Evolutionary conservation across 2,888 invertebrate genomes (phyloP).

Genomic region (Ophion obscuratus): DNA sequence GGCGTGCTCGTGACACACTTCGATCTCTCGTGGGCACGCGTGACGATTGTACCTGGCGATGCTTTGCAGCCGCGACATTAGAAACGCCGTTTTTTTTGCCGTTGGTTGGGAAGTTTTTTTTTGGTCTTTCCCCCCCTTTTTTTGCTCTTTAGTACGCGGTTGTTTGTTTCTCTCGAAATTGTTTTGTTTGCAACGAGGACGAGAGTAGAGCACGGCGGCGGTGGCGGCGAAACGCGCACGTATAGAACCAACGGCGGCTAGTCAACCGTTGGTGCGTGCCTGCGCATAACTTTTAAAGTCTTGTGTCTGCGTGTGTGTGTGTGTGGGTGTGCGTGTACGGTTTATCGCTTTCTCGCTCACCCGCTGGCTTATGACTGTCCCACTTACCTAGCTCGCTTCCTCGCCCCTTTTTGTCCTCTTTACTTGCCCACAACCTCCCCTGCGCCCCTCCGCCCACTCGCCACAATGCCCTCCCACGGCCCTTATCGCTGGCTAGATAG

Average conservation of each 20-base stretch:
- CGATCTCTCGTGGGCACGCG: constrained; percentile 19
- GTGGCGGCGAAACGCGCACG: constrained; percentile 29
- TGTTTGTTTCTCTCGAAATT: constrained; percentile 35
- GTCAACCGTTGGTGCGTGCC: constrained; percentile 78
- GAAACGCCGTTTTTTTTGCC: constrained; percentile 14
- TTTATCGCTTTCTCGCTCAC: constrained; percentile 80
- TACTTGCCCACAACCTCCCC: constrained; percentile 72
- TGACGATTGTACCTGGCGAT: constrained; percentile 51
- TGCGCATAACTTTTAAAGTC: constrained; percentile 80
- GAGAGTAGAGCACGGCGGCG: constrained; percentile 32
- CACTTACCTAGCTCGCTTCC: constrained; percentile 78
- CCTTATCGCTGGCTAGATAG: constrained; percentile 66
- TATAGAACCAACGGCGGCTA: constrained; percentile 62
- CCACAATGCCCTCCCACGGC: constrained; percentile 66
- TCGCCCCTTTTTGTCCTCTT: constrained; percentile 53
- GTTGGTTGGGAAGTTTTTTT: background rate
- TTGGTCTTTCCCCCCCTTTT: constrained; percentile 42
- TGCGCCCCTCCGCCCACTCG: constrained; percentile 41
- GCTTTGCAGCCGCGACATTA: constrained; percentile 32
- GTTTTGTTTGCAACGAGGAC: constrained; percentile 45
- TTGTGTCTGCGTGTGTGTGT: constrained; percentile 60
- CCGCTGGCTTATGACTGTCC: constrained; percentile 78
- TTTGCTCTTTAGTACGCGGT: constrained; percentile 3
- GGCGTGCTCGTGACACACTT: constrained; percentile 48
- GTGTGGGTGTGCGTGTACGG: constrained; percentile 22